Conservation (phyloP, 2,888 invertebrate genomes). For the Drosophila anomelani region DNA sequence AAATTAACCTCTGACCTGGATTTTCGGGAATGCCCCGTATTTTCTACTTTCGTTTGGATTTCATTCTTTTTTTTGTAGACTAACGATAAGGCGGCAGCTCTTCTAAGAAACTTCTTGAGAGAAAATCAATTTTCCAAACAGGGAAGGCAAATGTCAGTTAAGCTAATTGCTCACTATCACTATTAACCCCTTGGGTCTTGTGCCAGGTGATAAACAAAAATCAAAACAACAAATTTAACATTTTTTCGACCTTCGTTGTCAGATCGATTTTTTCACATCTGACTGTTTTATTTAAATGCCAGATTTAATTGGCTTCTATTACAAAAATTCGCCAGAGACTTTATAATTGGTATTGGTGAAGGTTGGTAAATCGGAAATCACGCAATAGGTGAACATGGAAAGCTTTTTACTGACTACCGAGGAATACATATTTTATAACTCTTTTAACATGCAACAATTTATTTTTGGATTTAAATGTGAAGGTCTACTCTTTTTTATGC, state of each 20-base stretch:
- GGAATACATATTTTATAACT: conserved; percentile 4
- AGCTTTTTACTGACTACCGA: background rate
- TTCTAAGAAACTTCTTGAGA: conserved; percentile 44
- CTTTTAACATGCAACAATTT: background rate
- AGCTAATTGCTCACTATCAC: conserved; percentile 57
- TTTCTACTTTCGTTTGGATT: background rate
- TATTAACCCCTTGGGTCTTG: conserved; percentile 12
- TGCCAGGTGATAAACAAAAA: conserved; percentile 2
- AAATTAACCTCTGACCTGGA: conserved; percentile 56
- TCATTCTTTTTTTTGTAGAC: conserved; percentile 8
- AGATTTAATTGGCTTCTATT: conserved; percentile 17
- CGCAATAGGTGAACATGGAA: conserved; percentile 5
- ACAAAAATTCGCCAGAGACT: conserved; percentile 11
- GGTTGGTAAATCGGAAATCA: background rate
- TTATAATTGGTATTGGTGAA: conserved; percentile 6
- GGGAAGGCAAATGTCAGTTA: conserved; percentile 39
- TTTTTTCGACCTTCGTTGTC: conserved; percentile 7
- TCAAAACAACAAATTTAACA: background rate
- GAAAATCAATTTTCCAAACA: conserved; percentile 37
- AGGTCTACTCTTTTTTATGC: background rate
- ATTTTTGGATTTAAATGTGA: background rate
- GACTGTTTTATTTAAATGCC: conserved; percentile 10
- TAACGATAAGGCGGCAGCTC: conserved; percentile 25
- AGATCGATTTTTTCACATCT: conserved; percentile 1
- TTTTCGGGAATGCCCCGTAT: background rate